These are phyloP conservation scores for Prinia subflava DNA, from an alignment of 2,113 vertebrate species.

Conservation along the genomic window DNA sequence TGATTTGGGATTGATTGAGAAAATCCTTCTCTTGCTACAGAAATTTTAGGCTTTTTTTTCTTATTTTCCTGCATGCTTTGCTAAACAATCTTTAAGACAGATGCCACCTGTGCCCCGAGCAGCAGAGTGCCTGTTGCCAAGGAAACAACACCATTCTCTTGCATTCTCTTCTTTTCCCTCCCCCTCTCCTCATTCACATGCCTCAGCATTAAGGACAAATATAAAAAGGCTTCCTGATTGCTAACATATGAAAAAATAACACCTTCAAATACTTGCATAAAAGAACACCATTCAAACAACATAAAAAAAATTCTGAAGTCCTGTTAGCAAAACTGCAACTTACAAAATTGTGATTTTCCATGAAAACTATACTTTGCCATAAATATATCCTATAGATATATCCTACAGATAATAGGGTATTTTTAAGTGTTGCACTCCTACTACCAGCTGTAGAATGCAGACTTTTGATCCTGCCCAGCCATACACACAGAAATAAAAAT, in stretches of 20 bases:
- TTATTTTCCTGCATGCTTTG: not conserved
- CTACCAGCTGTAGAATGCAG: not conserved
- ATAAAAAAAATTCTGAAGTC: not conserved
- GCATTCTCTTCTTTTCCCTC: not conserved
- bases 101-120: not conserved
- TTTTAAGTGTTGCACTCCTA: not conserved
- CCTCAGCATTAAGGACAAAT: not conserved
- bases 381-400: not conserved
- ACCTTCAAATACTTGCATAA: not conserved
- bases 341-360: not conserved
- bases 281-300: not conserved
- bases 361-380: not conserved
- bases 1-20: not conserved
- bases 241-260: not conserved
- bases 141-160: constrained; percentile 54
- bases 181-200: not conserved
- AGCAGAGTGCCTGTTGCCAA: constrained; percentile 27
- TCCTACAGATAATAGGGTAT: not conserved
- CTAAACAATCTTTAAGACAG: constrained; percentile 2
- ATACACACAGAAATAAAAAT: not conserved
- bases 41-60: not conserved
- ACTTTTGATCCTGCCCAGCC: not conserved
- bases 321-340: not conserved
- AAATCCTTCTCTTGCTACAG: not conserved
- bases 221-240: not conserved